These are phyloP conservation scores for Euura saliciscinereae DNA, from an alignment of 1,140 invertebrate species.

Conservation along the genomic window DNA sequence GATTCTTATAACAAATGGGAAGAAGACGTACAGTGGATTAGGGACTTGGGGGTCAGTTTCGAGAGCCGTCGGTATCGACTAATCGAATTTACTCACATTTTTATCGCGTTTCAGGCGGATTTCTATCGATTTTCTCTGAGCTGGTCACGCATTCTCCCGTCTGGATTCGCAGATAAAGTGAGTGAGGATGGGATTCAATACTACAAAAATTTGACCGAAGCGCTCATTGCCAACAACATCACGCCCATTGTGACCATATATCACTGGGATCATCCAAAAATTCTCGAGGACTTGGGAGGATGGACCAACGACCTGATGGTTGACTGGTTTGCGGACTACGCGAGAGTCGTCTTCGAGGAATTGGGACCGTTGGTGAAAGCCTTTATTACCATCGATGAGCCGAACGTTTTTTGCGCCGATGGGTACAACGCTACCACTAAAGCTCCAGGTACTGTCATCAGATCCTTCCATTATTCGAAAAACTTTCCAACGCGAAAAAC, in stretches of 20 bases:
- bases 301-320: conserved; percentile 54
- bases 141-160: conserved; percentile 60
- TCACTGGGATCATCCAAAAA: conserved; percentile 61
- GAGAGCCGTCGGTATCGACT: not conserved
- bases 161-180: conserved; percentile 58
- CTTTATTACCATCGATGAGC: conserved; percentile 22
- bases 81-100: not conserved
- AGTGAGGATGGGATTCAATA: conserved; percentile 54
- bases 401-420: not conserved
- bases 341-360: conserved; percentile 32
- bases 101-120: conserved; percentile 35
- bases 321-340: conserved; percentile 39
- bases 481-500: too few species aligned
- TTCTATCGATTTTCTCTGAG: conserved; percentile 66
- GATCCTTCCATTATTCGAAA: not conserved
- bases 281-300: conserved; percentile 66
- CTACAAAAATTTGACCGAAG: conserved; percentile 57
- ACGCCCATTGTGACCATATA: conserved; percentile 53
- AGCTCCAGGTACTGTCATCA: not conserved
- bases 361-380: conserved; percentile 36
- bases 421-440: not conserved
- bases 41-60: conserved; percentile 54
- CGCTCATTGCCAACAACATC: conserved; percentile 55
- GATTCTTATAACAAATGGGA: conserved; percentile 66
- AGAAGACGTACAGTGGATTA: conserved; percentile 61